Conservation (phyloP, 2,888 invertebrate species). For the Pterostichus madidus region DNA sequence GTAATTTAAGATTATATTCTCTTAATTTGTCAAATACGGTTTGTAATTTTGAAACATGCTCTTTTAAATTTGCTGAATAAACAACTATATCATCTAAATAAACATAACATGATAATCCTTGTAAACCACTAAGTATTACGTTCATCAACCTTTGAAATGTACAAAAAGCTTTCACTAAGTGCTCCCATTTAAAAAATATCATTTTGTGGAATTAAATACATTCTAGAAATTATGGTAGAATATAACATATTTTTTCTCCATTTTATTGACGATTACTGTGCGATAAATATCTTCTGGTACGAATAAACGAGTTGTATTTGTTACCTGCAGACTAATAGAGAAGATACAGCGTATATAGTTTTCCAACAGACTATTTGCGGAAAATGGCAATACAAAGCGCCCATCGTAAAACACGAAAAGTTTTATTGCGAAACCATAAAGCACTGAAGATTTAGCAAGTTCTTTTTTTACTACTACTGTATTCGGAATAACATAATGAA, state of each 20-base stretch:
- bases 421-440: slow-evolving; percentile 20
- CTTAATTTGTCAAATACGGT: too few relatives aligned
- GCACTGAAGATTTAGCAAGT: slow-evolving; percentile 19
- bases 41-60: too few relatives aligned
- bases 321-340: slow-evolving; percentile 14
- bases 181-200: neutral
- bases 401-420: slow-evolving; percentile 20
- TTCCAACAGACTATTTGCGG: slow-evolving; percentile 3
- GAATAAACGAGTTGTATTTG: neutral
- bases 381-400: slow-evolving; percentile 11
- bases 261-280: slow-evolving; percentile 10
- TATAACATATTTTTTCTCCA: slow-evolving; percentile 1
- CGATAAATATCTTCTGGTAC: slow-evolving; percentile 11
- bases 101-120: too few relatives aligned
- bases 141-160: too few relatives aligned
- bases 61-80: too few relatives aligned
- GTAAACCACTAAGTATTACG: too few relatives aligned
- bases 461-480: slow-evolving; percentile 1
- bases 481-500: neutral
- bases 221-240: neutral
- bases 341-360: slow-evolving; percentile 20
- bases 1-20: too few relatives aligned
- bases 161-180: too few relatives aligned
- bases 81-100: too few relatives aligned
- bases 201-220: neutral